Conservation (phyloP, 2,888 invertebrate genomes). For the Ophion obscuratus region DNA sequence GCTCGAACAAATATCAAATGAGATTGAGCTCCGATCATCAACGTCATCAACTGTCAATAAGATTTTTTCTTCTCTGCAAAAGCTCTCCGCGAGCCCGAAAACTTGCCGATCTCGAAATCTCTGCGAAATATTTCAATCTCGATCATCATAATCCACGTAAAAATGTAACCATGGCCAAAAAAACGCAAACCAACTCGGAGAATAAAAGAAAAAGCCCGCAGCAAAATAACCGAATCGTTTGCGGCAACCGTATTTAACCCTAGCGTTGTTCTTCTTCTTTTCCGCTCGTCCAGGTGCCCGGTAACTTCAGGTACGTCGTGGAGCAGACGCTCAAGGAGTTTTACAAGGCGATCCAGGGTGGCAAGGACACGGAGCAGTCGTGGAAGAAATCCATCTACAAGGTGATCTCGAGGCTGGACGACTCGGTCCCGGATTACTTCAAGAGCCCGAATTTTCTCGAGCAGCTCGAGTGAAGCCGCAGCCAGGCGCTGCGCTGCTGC, state of each 20-base stretch:
- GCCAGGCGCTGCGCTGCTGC: conserved; percentile 72
- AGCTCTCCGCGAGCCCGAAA: neutral
- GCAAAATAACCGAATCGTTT: neutral
- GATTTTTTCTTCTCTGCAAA: neutral
- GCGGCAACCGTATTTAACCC: neutral
- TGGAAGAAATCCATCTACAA: conserved; percentile 99
- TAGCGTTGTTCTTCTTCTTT: neutral
- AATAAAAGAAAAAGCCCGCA: neutral
- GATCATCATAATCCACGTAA: neutral
- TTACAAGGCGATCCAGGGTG: conserved; percentile 98
- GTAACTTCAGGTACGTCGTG: conserved; percentile 98
- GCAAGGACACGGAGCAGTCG: conserved; percentile 98
- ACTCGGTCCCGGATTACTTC: conserved; percentile 99
- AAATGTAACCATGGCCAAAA: neutral
- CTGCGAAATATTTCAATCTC: neutral
- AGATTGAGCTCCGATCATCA: neutral
- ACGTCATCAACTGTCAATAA: neutral
- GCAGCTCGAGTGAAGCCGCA: conserved; percentile 92
- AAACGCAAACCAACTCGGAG: neutral
- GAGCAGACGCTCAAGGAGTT: conserved; percentile 99
- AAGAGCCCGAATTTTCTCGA: conserved; percentile 99
- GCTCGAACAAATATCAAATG: neutral
- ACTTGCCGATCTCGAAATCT: neutral
- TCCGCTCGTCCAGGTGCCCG: conserved; percentile 91
- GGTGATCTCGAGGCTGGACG: conserved; percentile 99